Evolutionary conservation across 1,140 invertebrate genomes (phyloP).

Genomic region (Diabrotica virgifera): DNA sequence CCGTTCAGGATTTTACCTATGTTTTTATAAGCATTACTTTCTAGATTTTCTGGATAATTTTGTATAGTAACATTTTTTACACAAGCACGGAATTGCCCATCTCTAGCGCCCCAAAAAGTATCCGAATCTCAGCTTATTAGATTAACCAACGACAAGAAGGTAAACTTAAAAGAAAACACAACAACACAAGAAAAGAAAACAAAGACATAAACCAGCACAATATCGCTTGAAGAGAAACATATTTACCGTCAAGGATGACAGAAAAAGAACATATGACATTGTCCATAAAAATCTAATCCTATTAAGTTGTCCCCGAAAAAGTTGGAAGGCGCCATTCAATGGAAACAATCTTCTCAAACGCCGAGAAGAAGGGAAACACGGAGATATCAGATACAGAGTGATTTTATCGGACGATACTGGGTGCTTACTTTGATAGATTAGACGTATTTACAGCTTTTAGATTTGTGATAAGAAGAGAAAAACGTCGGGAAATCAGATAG

Average conservation of each 20-base stretch:
- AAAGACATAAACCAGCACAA: constrained; percentile 14
- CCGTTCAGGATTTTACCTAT: no score
- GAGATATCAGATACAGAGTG: constrained; percentile 25
- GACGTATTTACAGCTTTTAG: constrained; percentile 13
- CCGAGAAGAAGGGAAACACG: constrained; percentile 26
- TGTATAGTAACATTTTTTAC: no score
- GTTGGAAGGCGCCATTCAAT: constrained; percentile 28
- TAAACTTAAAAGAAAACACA: constrained; percentile 8
- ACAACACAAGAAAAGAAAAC: constrained; percentile 18
- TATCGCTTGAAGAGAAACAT: constrained; percentile 25
- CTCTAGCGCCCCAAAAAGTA: not conserved
- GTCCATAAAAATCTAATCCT: constrained; percentile 47
- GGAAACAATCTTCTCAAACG: constrained; percentile 16
- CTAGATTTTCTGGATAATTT: no score
- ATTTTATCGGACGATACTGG: constrained; percentile 17
- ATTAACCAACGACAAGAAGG: constrained; percentile 12
- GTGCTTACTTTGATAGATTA: constrained; percentile 30
- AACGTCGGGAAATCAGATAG: constrained; percentile 5
- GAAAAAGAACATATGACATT: constrained; percentile 41
- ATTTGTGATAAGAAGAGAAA: constrained; percentile 5
- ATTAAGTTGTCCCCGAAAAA: constrained; percentile 37
- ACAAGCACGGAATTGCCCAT: no score
- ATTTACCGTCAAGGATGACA: constrained; percentile 32
- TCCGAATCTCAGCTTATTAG: constrained; percentile 10
- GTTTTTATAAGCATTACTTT: no score